Evolutionary conservation across 1,140 invertebrate species (phyloP).

Genomic region (Yoshiicerus persimilis): DNA sequence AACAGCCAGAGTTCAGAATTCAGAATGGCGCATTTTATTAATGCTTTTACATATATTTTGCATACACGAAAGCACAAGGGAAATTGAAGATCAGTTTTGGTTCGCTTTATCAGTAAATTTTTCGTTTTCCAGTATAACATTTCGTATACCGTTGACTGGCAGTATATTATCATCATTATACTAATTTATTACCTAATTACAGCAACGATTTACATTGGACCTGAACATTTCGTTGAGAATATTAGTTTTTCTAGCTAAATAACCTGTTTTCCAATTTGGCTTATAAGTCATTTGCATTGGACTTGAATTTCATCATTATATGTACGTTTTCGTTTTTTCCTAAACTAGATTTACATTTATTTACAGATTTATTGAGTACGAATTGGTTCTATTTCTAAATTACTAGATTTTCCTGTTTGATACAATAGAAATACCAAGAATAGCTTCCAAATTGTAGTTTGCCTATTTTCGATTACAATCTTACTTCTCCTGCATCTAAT

Average conservation of each 20-base stretch:
- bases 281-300: background rate
- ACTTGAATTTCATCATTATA: background rate
- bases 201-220: background rate
- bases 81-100: background rate
- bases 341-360: no score
- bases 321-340: no score
- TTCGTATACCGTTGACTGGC: background rate
- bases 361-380: no score
- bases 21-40: background rate
- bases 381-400: no score
- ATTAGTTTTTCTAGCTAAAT: background rate
- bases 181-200: background rate
- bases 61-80: background rate
- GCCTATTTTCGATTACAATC: no score
- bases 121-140: background rate
- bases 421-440: no score
- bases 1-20: background rate
- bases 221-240: background rate
- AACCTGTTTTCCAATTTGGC: background rate
- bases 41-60: background rate
- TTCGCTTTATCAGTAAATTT: no score
- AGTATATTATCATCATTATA: no score
- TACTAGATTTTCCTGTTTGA: no score
- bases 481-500: no score
- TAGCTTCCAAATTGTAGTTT: no score